Evolutionary conservation across 2,113 vertebrate genomes (phyloP).

Genomic region (Eidolon helvum): DNA sequence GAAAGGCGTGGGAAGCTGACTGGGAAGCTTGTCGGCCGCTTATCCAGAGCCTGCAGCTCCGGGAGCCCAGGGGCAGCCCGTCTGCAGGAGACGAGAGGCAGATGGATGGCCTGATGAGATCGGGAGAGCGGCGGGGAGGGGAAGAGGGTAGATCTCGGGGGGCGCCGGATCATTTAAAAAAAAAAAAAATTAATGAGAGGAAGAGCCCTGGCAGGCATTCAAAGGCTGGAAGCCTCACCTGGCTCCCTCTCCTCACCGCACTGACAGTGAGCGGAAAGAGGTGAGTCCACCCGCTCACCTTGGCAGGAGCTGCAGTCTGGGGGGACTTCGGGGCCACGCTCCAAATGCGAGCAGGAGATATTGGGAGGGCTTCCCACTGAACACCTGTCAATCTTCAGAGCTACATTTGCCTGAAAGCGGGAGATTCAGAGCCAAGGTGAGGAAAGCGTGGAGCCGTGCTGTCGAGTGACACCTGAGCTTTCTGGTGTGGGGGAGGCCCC

Average conservation of each 20-base stretch:
- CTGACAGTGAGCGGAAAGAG: slow-evolving; percentile 87
- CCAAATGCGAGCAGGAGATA: neutral
- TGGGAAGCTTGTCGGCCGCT: slow-evolving; percentile 91
- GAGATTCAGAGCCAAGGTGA: neutral
- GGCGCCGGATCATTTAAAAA: too few species aligned
- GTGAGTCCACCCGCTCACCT: slow-evolving; percentile 72
- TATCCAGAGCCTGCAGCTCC: slow-evolving; percentile 85
- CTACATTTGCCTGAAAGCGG: neutral
- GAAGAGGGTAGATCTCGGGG: too few species aligned
- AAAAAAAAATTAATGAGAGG: too few species aligned
- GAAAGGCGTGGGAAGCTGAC: slow-evolving; percentile 92
- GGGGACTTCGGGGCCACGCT: too few species aligned
- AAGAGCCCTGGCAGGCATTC: slow-evolving; percentile 80
- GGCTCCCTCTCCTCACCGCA: slow-evolving; percentile 74
- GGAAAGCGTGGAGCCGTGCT: neutral
- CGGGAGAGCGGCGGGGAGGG: too few species aligned
- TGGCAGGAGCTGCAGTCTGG: neutral
- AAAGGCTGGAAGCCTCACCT: slow-evolving; percentile 77
- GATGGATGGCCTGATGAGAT: slow-evolving; percentile 53
- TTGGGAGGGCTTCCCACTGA: neutral
- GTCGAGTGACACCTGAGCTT: neutral
- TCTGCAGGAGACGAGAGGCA: slow-evolving; percentile 80
- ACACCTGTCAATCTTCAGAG: neutral
- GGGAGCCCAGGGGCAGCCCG: slow-evolving; percentile 77
- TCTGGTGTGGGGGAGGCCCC: neutral